Percentiles rank a stretch among this genome's conserved stretches.
These are phyloP conservation scores for Orbicella faveolata DNA, from an alignment of 64 coral and sea anemone species.

Conservation along the genomic window DNA sequence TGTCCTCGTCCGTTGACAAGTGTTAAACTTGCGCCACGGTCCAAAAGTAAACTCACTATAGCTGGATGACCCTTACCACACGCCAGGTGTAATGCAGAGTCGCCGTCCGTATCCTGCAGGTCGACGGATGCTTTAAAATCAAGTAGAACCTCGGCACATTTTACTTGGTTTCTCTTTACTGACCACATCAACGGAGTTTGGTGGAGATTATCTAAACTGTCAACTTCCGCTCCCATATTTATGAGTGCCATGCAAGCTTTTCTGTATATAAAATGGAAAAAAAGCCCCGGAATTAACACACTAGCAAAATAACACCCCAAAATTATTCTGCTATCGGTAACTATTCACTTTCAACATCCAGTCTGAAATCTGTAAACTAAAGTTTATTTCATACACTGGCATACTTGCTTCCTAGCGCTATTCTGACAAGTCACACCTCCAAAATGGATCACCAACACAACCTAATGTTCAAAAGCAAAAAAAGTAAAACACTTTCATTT, in stretches of 20 bases:
- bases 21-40: constrained; percentile 43
- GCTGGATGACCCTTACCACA: constrained; percentile 38
- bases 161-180: constrained; percentile 33
- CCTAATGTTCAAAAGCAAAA: too few relatives aligned
- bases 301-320: too few relatives aligned
- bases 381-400: too few relatives aligned
- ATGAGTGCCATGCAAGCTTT: constrained; percentile 62
- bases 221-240: constrained; percentile 66
- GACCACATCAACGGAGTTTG: constrained; percentile 77
- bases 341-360: too few relatives aligned
- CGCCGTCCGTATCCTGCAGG: background rate
- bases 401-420: too few relatives aligned
- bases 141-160: constrained; percentile 54
- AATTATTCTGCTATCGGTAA: too few relatives aligned
- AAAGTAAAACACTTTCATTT: too few relatives aligned
- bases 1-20: constrained; percentile 30
- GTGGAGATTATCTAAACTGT: constrained; percentile 65
- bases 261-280: constrained; percentile 12
- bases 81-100: constrained; percentile 65
- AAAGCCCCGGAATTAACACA: too few relatives aligned
- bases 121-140: constrained; percentile 64
- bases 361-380: too few relatives aligned
- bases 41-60: constrained; percentile 53
- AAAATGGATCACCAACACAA: too few relatives aligned
- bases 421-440: too few relatives aligned